These are phyloP conservation scores for Drosophila suzukii DNA, from an alignment of 1,140 invertebrate species.

Conservation along the genomic window DNA sequence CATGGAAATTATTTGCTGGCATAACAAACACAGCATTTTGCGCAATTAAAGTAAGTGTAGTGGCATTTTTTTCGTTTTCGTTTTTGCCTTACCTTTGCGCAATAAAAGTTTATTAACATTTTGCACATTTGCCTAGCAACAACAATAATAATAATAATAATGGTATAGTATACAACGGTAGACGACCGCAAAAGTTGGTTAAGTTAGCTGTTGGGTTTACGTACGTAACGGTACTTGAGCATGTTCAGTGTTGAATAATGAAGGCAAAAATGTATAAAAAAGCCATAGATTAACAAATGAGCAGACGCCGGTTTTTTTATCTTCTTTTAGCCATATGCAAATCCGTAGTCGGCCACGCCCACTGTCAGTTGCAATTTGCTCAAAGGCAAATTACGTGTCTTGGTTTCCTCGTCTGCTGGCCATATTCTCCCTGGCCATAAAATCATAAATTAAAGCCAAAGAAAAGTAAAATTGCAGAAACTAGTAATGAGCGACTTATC, in stretches of 20 bases:
- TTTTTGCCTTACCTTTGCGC: slow-evolving; percentile 52
- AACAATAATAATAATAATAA: slow-evolving; percentile 20
- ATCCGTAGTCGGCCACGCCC: slow-evolving; percentile 54
- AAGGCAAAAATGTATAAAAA: slow-evolving; percentile 45
- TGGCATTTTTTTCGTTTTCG: slow-evolving; percentile 26
- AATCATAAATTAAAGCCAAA: slow-evolving; percentile 13
- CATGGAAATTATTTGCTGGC: slow-evolving; percentile 55
- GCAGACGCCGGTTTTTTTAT: slow-evolving; percentile 40
- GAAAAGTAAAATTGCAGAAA: slow-evolving; percentile 26
- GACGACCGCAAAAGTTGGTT: slow-evolving; percentile 74
- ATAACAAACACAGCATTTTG: slow-evolving; percentile 56
- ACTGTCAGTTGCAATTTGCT: slow-evolving; percentile 56
- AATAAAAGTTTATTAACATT: slow-evolving; percentile 82
- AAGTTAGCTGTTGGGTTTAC: slow-evolving; percentile 56
- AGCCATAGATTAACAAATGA: slow-evolving; percentile 69
- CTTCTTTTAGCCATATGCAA: slow-evolving; percentile 58
- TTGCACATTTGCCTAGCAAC: slow-evolving; percentile 73
- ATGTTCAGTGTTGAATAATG: slow-evolving; percentile 77
- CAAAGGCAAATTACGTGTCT: slow-evolving; percentile 50
- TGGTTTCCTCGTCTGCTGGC: slow-evolving; percentile 15
- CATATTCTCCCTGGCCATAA: slow-evolving; percentile 26
- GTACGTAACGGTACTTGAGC: slow-evolving; percentile 70
- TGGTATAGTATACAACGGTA: slow-evolving; percentile 35
- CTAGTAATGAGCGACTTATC: slow-evolving; percentile 39
- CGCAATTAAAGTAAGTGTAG: slow-evolving; percentile 72